These are phyloP conservation scores for Trichonephila inaurata DNA, from an alignment of 1,140 invertebrate species.

Conservation along the genomic window DNA sequence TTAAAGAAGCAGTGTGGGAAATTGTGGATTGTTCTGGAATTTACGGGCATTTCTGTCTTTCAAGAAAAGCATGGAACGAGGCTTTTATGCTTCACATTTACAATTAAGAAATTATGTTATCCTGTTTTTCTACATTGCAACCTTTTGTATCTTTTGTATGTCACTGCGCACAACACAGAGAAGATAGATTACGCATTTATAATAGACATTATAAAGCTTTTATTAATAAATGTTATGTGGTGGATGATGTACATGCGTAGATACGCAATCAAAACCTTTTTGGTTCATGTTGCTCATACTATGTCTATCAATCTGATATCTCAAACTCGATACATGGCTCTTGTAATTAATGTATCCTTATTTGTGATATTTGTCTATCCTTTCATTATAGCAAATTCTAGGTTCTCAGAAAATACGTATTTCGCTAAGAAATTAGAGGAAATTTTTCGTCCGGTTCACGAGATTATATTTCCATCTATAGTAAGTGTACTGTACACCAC, in stretches of 20 bases:
- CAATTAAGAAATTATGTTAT: background rate
- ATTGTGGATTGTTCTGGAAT: background rate
- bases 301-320: background rate
- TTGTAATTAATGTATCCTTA: background rate
- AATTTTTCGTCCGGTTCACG: background rate
- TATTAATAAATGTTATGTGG: background rate
- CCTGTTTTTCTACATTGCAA: background rate
- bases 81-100: background rate
- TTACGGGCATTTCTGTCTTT: background rate
- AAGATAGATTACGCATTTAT: background rate
- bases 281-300: background rate
- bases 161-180: background rate
- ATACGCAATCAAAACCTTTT: background rate
- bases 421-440: background rate
- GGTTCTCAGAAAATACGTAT: background rate
- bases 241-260: background rate
- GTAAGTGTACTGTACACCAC: background rate
- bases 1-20: background rate
- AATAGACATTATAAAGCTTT: background rate
- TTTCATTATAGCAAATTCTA: background rate
- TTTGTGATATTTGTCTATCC: background rate
- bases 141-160: background rate
- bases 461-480: background rate
- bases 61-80: background rate
- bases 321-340: background rate